These are phyloP conservation scores for Petrocephalus sullivani DNA, from an alignment of 2,797 vertebrate species.

Conservation along the genomic window DNA sequence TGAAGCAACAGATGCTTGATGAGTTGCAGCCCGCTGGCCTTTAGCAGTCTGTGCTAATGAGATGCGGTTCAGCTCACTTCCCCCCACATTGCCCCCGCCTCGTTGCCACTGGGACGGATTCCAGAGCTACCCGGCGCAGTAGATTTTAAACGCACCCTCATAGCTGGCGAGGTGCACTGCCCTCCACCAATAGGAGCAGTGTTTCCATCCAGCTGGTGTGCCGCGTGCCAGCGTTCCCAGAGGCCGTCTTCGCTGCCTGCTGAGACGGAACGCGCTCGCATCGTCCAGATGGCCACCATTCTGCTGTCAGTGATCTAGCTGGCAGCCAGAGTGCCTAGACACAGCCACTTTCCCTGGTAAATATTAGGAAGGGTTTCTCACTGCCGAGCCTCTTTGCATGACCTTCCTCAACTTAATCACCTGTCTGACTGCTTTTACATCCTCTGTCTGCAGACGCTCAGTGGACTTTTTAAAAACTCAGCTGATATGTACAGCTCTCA, in stretches of 20 bases:
- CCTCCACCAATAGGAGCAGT: background rate
- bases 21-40: background rate
- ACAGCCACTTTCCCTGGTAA: background rate
- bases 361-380: background rate
- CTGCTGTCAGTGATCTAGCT: background rate
- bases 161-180: background rate
- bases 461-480: background rate
- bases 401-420: background rate
- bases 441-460: background rate
- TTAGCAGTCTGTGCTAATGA: conserved; percentile 5
- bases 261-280: background rate
- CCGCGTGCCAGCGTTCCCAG: background rate
- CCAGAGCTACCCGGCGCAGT: background rate
- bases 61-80: background rate
- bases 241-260: background rate
- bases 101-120: background rate
- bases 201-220: background rate
- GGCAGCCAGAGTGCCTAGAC: background rate
- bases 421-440: background rate
- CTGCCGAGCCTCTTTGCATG: background rate
- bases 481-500: background rate
- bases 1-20: conserved; percentile 7
- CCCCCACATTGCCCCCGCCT: background rate
- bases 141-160: background rate
- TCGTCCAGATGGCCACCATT: conserved; percentile 5